Evolutionary conservation across 2,888 invertebrate species (phyloP).

Genomic region (Andrena bicolor): DNA sequence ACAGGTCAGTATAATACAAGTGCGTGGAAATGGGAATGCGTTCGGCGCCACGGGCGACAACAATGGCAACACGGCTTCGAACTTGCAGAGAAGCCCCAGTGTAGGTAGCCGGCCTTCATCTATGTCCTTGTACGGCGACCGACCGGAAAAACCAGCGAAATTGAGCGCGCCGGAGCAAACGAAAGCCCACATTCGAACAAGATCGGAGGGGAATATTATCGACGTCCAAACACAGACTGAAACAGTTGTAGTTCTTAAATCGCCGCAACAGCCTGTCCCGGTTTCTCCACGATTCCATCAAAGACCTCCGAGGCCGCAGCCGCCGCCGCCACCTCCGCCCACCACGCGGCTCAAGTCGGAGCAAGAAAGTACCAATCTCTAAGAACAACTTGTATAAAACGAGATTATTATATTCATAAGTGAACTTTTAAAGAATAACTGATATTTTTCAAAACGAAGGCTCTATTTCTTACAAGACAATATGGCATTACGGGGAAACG

Average conservation of each 20-base stretch:
- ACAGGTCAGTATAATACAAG: slow-evolving; percentile 90
- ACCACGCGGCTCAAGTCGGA: slow-evolving; percentile 79
- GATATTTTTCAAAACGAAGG: slow-evolving; percentile 31
- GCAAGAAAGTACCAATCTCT: slow-evolving; percentile 83
- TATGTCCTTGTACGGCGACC: slow-evolving; percentile 80
- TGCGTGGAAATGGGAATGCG: slow-evolving; percentile 83
- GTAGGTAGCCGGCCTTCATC: slow-evolving; percentile 83
- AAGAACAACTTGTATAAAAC: slow-evolving; percentile 51
- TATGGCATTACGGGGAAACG: slow-evolving; percentile 25
- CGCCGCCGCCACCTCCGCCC: slow-evolving; percentile 83
- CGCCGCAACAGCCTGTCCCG: slow-evolving; percentile 77
- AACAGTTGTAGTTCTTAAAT: slow-evolving; percentile 78
- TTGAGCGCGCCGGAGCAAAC: slow-evolving; percentile 79
- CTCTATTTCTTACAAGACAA: slow-evolving; percentile 52
- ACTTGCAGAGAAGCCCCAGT: slow-evolving; percentile 84
- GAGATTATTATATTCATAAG: slow-evolving; percentile 46
- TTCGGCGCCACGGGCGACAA: slow-evolving; percentile 71
- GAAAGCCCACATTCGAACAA: slow-evolving; percentile 83
- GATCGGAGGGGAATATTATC: slow-evolving; percentile 88
- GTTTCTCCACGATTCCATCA: slow-evolving; percentile 82
- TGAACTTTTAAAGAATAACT: slow-evolving; percentile 37
- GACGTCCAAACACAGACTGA: slow-evolving; percentile 85
- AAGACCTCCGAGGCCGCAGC: slow-evolving; percentile 83
- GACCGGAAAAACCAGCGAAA: slow-evolving; percentile 77
- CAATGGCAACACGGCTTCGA: slow-evolving; percentile 82